Conservation (phyloP, 53 echinoderm and acorn worm species). For the Paelopatides confundens region DNA sequence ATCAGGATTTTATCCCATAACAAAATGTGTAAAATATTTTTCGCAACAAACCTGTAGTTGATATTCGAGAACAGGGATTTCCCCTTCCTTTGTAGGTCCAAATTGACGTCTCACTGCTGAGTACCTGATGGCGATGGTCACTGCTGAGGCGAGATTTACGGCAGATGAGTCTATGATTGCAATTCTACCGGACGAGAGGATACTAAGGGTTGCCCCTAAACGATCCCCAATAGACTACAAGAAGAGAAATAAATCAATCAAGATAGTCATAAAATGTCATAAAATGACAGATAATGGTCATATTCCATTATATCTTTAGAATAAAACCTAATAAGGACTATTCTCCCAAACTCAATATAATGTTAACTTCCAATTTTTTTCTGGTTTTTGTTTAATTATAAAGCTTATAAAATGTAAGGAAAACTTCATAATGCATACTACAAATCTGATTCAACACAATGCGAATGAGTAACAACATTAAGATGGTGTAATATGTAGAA, state of each 20-base stretch:
- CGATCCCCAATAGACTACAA: conserved; percentile 48
- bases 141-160: conserved; percentile 55
- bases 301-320: too few species aligned
- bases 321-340: too few species aligned
- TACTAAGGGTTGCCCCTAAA: conserved; percentile 75
- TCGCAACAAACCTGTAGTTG: conserved; percentile 83
- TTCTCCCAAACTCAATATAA: too few species aligned
- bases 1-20: too few species aligned
- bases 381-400: too few species aligned
- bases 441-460: too few species aligned
- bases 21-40: too few species aligned
- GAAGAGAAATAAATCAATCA: not conserved
- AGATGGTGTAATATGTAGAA: too few species aligned
- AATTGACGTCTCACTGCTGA: conserved; percentile 86
- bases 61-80: conserved; percentile 84
- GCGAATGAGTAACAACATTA: too few species aligned
- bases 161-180: conserved; percentile 70
- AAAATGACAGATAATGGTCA: not conserved
- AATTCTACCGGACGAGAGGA: conserved; percentile 75
- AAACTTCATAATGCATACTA: too few species aligned
- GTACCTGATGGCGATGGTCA: conserved; percentile 81
- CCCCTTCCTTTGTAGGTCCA: conserved; percentile 76
- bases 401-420: too few species aligned
- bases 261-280: not conserved
- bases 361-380: too few species aligned